Evolutionary conservation across 2,888 invertebrate species (phyloP).

Genomic region (Dryobotodes eremita): DNA sequence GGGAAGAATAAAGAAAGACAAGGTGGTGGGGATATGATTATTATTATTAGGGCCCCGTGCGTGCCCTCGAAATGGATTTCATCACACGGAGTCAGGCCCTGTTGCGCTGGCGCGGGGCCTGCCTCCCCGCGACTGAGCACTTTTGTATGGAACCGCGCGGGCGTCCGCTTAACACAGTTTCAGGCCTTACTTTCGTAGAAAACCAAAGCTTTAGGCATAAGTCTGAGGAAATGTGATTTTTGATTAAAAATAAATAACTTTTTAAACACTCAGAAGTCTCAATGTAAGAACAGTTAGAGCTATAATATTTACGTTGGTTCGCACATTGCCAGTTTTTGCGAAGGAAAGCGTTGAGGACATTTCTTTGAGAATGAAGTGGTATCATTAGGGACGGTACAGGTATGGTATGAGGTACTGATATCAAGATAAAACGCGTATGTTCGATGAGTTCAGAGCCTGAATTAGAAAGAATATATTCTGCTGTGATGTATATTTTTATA

Average conservation of each 20-base stretch:
- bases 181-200: too few species aligned
- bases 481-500: constrained; percentile 71
- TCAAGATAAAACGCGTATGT: constrained; percentile 1
- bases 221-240: background rate
- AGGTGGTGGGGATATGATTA: too few species aligned
- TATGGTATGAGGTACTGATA: background rate
- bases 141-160: too few species aligned
- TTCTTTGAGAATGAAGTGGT: background rate
- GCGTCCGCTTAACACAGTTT: too few species aligned
- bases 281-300: background rate
- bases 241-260: background rate
- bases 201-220: too few species aligned
- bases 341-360: background rate
- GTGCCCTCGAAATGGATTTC: too few species aligned
- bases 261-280: background rate
- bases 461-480: constrained; percentile 54
- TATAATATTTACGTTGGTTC: constrained; percentile 17
- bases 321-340: background rate
- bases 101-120: too few species aligned
- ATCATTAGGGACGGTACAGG: too few species aligned
- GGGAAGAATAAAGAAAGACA: too few species aligned
- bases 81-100: too few species aligned
- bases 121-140: too few species aligned
- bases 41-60: too few species aligned
- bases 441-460: constrained; percentile 2